Evolutionary conservation across 2,113 vertebrate species (phyloP).

Genomic region (Archilochus colubris): DNA sequence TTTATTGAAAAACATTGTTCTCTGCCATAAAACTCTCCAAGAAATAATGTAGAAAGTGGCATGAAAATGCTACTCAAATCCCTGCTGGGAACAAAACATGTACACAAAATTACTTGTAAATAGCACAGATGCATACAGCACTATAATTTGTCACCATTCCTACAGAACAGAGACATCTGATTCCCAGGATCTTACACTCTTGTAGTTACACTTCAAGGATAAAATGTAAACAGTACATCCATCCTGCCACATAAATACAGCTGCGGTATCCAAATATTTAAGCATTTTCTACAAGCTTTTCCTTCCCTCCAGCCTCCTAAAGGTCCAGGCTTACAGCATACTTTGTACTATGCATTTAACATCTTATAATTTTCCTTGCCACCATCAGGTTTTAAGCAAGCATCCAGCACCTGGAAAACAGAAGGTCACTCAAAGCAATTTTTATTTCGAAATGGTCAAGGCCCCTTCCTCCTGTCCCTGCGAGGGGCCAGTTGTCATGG

Average conservation of each 20-base stretch:
- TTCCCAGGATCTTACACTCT: background rate
- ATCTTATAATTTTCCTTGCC: background rate
- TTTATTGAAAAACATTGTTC: background rate
- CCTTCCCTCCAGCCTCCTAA: background rate
- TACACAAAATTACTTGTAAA: background rate
- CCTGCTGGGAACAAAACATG: background rate
- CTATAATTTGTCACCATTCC: background rate
- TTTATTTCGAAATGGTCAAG: background rate
- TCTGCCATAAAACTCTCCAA: background rate
- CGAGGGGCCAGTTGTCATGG: slow-evolving; percentile 74
- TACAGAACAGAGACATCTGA: background rate
- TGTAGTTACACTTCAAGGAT: slow-evolving; percentile 2
- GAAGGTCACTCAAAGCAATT: background rate
- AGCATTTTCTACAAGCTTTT: slow-evolving; percentile 67
- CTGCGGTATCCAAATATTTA: slow-evolving; percentile 74
- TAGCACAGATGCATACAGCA: background rate
- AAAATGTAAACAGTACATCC: slow-evolving; percentile 63
- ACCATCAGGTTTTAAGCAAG: background rate
- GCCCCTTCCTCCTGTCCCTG: background rate
- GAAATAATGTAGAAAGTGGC: background rate
- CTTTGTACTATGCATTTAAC: no score
- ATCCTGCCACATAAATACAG: slow-evolving; percentile 69
- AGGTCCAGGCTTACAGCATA: background rate
- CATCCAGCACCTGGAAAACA: background rate
- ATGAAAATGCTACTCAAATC: background rate